Percentiles rank a stretch among this genome's conserved stretches.
phyloP scores from a whole-genome alignment of 1,140 invertebrate genomes.

The Uloborus diversus region DNA sequence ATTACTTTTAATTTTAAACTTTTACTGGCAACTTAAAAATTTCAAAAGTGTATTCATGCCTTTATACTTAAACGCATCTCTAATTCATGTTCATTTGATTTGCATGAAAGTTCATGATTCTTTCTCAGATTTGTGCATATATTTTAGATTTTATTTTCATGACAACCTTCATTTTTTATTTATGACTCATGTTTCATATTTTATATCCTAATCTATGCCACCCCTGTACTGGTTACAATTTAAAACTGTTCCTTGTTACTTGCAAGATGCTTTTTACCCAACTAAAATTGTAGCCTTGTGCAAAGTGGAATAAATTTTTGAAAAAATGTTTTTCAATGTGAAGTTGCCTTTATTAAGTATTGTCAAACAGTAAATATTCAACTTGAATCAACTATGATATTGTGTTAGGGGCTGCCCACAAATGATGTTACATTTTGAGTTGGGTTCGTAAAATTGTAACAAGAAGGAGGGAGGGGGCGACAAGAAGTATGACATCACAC shows the following conservation, averaged over 20 bases:
- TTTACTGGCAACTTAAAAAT: too few species aligned
- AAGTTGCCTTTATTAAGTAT: not conserved
- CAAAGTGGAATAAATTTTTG: conserved; percentile 51
- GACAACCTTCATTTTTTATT: conserved; percentile 32
- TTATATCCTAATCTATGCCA: conserved; percentile 24
- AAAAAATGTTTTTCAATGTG: conserved; percentile 30
- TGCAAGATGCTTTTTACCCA: conserved; percentile 28
- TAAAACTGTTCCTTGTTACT: conserved; percentile 49
- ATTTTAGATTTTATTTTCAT: conserved; percentile 41
- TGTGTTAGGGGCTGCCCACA: too few species aligned
- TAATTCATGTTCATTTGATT: too few species aligned
- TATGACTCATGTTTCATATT: conserved; percentile 25
- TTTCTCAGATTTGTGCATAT: conserved; percentile 47
- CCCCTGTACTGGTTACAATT: conserved; percentile 43
- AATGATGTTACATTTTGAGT: too few species aligned
- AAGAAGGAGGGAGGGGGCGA: too few species aligned
- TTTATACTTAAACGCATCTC: too few species aligned
- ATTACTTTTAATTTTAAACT: too few species aligned
- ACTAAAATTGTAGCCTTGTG: conserved; percentile 52
- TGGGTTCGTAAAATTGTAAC: too few species aligned
- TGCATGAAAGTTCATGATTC: too few species aligned
- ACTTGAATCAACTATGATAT: too few species aligned
- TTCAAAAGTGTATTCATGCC: too few species aligned
- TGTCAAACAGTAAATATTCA: not conserved
- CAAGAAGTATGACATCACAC: too few species aligned